Evolutionary conservation across 37 sponge, comb jelly and placozoan species (phyloP).

Genomic region (Geodia barretti): DNA sequence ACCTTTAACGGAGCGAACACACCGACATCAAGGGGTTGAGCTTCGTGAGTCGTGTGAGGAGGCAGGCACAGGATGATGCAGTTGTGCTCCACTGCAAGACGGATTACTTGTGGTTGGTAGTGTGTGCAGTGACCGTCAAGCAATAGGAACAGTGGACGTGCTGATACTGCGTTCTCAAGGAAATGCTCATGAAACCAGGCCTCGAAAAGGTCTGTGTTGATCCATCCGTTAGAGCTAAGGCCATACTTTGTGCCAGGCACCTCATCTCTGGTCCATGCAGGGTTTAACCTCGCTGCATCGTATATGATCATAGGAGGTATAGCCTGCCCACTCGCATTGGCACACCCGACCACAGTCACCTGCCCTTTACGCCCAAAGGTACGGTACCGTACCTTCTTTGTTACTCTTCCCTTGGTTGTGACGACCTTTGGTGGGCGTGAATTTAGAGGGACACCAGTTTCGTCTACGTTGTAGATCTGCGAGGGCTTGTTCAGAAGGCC

Average conservation of each 20-base stretch:
- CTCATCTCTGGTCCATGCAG: slow-evolving; percentile 24
- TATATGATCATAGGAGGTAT: slow-evolving; percentile 49
- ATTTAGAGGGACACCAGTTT: no score
- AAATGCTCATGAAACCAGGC: slow-evolving; percentile 33
- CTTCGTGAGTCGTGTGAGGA: slow-evolving; percentile 38
- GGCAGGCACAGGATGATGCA: slow-evolving; percentile 13
- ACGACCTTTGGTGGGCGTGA: no score
- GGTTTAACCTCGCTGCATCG: slow-evolving; percentile 29
- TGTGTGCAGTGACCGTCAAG: slow-evolving; percentile 43
- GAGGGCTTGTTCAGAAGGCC: no score
- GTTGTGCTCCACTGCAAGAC: slow-evolving; percentile 12
- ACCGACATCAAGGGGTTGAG: slow-evolving; percentile 30
- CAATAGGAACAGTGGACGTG: slow-evolving; percentile 24
- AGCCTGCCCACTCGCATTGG: slow-evolving; percentile 21
- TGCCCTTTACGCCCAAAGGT: slow-evolving; percentile 38
- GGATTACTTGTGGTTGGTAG: slow-evolving; percentile 21
- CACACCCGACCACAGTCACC: slow-evolving; percentile 44
- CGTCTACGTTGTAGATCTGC: no score
- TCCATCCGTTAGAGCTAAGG: slow-evolving; percentile 34
- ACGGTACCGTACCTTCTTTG: slow-evolving; percentile 9
- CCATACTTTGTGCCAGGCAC: slow-evolving; percentile 41
- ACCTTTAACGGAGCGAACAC: slow-evolving; percentile 18
- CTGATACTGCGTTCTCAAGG: slow-evolving; percentile 2
- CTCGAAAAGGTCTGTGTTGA: slow-evolving; percentile 20
- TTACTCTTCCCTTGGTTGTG: no score